Base-by-base conservation (phyloP, 1,140 invertebrate genomes). In the Pseudomyrmex sp. region DNA sequence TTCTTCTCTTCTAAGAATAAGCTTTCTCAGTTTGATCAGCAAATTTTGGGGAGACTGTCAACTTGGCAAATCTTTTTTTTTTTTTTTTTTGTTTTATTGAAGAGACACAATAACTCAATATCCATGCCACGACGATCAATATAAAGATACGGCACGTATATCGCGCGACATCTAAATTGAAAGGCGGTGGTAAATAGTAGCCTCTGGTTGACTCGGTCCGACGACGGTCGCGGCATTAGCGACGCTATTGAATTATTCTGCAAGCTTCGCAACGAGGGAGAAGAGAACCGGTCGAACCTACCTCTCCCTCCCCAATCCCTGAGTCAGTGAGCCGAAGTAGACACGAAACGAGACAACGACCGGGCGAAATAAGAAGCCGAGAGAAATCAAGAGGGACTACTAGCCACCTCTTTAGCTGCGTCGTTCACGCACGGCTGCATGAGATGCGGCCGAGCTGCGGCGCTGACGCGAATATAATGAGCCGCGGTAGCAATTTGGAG, bases 391-490 rank as follows among this genome's bases (percentile, higher is more conserved):
- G 61, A 52, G 50, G 79, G 68, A 46, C 66, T 85, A 46, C 72
- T 85, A 88, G 83, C 70, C 58, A 82, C 23, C 74, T 85, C 62
- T 35, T 35, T 69, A 79, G 76, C 66, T 54, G 69, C 52, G 75
- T 74, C 82, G 70, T 85, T 88, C 86, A 75, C 86, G 88, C 84
- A 80, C 80, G 86, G 54, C 68, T 84, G 84, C 69, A 70, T 68
- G 63, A 59, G 76, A 84, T 59, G 79, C 69, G 62, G 46, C 26
- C 54, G 35, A 56, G 23, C 59, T 69, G 52, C 56, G 65, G 61
- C 73, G 82, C 88, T 89, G 88, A 89, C 88, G 88, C 77, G 88
- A 85, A 87, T 87, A 89, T 89, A 89, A 89, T 89, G 88, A 89
- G 88, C 82, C 76, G 59, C 88, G 79, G 75, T 86, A 84, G 88